These are phyloP conservation scores for Stenopsyche tienmushanensis DNA, from an alignment of 1,140 invertebrate species.

Conservation along the genomic window DNA sequence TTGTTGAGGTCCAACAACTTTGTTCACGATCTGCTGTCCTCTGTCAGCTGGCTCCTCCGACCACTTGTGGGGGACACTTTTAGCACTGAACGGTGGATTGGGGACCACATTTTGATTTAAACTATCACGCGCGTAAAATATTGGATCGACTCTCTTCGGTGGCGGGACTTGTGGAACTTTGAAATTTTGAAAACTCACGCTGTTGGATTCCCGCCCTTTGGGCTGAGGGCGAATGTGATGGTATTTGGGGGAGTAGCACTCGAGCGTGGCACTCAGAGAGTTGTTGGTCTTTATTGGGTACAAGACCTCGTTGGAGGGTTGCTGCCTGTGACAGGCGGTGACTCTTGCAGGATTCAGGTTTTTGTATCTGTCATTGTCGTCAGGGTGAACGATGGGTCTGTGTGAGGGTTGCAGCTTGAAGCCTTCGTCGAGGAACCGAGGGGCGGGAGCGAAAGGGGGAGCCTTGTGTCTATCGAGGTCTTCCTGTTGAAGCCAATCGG, in stretches of 20 bases:
- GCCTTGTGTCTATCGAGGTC: conserved; percentile 1
- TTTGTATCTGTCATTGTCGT: conserved; percentile 27
- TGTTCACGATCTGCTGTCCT: too few relatives aligned
- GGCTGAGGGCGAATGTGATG: conserved; percentile 52
- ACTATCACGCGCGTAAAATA: conserved; percentile 23
- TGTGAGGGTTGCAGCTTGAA: conserved; percentile 9
- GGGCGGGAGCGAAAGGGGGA: not conserved
- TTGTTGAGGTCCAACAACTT: too few relatives aligned
- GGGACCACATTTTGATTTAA: conserved; percentile 15
- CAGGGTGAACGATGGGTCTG: conserved; percentile 8
- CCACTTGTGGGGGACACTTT: conserved; percentile 9
- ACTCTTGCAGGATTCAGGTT: conserved; percentile 23
- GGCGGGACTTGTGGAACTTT: not conserved
- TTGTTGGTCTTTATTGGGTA: conserved; percentile 42
- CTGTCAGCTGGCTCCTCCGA: not conserved
- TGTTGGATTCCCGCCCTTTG: conserved; percentile 21
- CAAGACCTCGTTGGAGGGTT: conserved; percentile 47
- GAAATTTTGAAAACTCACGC: not conserved
- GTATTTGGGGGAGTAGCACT: conserved; percentile 56
- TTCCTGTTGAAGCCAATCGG: conserved; percentile 22
- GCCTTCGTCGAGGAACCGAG: not conserved
- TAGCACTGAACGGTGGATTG: conserved; percentile 4
- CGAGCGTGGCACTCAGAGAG: conserved; percentile 47
- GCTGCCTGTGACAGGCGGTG: conserved; percentile 32
- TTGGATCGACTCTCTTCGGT: too few relatives aligned